Conservation (phyloP, 2,113 vertebrate species). For the Bungarus multicinctus region DNA sequence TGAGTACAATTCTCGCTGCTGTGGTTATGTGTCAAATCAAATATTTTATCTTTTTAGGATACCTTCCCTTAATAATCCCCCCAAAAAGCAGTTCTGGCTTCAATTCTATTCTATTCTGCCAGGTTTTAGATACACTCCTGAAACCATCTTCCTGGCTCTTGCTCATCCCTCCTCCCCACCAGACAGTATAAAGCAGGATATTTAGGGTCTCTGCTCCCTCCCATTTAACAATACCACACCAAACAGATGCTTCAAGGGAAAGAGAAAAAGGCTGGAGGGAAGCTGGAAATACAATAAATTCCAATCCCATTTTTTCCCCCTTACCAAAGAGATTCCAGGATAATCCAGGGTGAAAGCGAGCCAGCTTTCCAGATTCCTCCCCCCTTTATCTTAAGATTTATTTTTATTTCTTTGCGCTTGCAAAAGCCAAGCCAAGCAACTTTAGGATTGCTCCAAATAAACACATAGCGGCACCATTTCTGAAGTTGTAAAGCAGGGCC, state of each 20-base stretch:
- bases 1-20: no score
- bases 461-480: neutral
- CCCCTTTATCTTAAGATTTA: neutral
- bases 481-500: neutral
- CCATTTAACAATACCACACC: neutral
- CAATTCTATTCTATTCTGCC: no score
- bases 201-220: neutral
- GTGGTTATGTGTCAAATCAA: no score
- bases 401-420: neutral
- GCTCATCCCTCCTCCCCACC: no score
- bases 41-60: no score
- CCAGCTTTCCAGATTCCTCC: neutral
- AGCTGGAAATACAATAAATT: neutral
- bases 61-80: no score
- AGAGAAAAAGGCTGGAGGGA: neutral
- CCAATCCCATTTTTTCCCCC: accelerated
- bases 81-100: no score
- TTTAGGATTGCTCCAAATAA: neutral
- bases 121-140: no score
- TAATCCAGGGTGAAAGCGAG: neutral
- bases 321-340: neutral
- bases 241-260: neutral
- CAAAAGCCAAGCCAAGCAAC: neutral
- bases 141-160: no score
- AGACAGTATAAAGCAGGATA: neutral